Conservation (phyloP, 2,113 vertebrate genomes). For the Thomomys bottae region DNA sequence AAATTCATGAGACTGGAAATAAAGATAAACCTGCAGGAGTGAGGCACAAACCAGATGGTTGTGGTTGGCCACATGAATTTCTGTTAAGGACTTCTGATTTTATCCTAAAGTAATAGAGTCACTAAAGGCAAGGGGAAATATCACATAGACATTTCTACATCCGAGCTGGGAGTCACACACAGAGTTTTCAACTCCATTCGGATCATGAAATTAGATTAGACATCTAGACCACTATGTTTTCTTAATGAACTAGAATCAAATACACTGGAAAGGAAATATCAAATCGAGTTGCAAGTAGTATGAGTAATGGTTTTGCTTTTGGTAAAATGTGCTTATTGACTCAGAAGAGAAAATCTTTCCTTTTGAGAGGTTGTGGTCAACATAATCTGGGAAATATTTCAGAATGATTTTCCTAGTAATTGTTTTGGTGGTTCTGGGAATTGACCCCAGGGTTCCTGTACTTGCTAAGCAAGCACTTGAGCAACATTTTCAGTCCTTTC, state of each 20-base stretch:
- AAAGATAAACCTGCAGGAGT: background rate
- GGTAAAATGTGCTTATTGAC: background rate
- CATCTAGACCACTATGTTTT: background rate
- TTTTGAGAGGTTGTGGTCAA: background rate
- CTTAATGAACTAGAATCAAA: background rate
- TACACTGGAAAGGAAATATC: background rate
- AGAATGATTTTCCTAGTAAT: background rate
- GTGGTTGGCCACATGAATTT: background rate
- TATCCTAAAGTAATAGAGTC: background rate
- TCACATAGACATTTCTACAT: background rate
- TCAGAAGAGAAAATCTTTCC: background rate
- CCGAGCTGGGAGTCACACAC: background rate
- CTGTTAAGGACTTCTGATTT: background rate
- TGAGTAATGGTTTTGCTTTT: background rate
- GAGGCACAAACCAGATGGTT: background rate
- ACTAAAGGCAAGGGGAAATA: background rate
- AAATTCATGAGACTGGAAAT: background rate
- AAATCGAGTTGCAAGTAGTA: background rate
- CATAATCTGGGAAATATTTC: background rate
- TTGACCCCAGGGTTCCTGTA: too few relatives aligned
- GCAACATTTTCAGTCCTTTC: too few relatives aligned
- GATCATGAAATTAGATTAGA: background rate
- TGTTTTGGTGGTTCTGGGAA: too few relatives aligned
- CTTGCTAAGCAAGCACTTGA: too few relatives aligned
- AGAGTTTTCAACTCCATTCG: background rate